Base-by-base conservation (phyloP, 2,113 vertebrate genomes). In the Mionectes macconnelli region DNA sequence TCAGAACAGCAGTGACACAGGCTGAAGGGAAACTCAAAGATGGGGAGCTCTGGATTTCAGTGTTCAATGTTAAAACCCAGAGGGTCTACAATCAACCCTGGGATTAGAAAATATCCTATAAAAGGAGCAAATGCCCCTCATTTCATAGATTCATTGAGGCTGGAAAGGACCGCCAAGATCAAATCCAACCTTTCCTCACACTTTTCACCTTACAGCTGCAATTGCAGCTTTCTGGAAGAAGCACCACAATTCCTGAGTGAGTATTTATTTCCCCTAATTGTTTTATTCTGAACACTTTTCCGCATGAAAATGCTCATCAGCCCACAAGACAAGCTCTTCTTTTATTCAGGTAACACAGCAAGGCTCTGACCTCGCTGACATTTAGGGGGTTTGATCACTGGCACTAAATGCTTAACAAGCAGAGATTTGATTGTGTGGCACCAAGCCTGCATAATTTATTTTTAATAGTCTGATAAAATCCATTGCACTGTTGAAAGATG, bases 381-480 rank as follows among this genome's bases (percentile, higher is more conserved):
- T 93, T 92, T 94, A 72, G 83, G 94, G 52, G 57, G 60, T 31
- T 89, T 96, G 93, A 96, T 96, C 96, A 90, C 88, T 62, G 57
- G 57, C 6, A 6, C 40, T 89, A 94, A 96, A 89, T 37, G 90
- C 76, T 96, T 93, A 93, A 96, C 96, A 95, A 95, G 96, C 92
- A 92, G 79, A 70, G 93, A 88, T 95, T 44, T 94, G 93, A 95
- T 90, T 89, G 60, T 68, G 83, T 96, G 94, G 92, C 93, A 95
- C 2, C 1, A 68, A 96, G 90, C 96, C 93, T 87, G 88, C 92
- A 89, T 96, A 96, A 93, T 89, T 92, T 90, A 52, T 78, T 84
- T 90, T 86, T 84, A 92, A 95, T 64, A 87, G 86, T 79, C 90
- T 95, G 93, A 72, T 81, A 84, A 94, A 94, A 90, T 49, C 85